These are phyloP conservation scores for Monochamus alternatus DNA, from an alignment of 2,888 invertebrate species.

Conservation along the genomic window DNA sequence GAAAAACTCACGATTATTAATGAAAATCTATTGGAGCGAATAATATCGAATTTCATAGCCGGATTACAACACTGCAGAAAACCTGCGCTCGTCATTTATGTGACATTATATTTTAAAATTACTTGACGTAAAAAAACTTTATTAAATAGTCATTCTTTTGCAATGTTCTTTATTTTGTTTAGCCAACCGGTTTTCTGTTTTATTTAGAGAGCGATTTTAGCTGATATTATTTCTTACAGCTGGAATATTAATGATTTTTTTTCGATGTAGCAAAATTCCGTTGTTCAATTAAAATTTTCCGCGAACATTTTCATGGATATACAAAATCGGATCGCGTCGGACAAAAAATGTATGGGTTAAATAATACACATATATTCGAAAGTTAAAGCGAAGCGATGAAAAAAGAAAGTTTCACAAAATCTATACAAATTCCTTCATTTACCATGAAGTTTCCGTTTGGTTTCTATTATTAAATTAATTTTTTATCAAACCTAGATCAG, in stretches of 20 bases:
- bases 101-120: slow-evolving; percentile 10
- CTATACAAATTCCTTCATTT: not conserved
- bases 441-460: not conserved
- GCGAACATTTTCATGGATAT: too few relatives aligned
- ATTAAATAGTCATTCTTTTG: slow-evolving; percentile 9
- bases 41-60: slow-evolving; percentile 13
- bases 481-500: not conserved
- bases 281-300: not conserved
- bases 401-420: not conserved
- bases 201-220: slow-evolving; percentile 4
- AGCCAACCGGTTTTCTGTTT: slow-evolving; percentile 8
- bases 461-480: not conserved
- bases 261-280: not conserved
- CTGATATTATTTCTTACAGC: not conserved
- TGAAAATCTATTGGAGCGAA: slow-evolving; percentile 13
- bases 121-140: slow-evolving; percentile 1
- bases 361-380: too few relatives aligned
- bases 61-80: slow-evolving; percentile 4
- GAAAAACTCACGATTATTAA: slow-evolving; percentile 1
- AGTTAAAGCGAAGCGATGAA: not conserved
- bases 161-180: slow-evolving; percentile 11
- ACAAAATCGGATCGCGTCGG: too few relatives aligned
- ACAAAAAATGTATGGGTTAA: too few relatives aligned
- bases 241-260: not conserved
- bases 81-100: slow-evolving; percentile 1